These are phyloP conservation scores for Cataglyphis rosenhaueri DNA, from an alignment of 2,888 invertebrate genomes.

Conservation along the genomic window DNA sequence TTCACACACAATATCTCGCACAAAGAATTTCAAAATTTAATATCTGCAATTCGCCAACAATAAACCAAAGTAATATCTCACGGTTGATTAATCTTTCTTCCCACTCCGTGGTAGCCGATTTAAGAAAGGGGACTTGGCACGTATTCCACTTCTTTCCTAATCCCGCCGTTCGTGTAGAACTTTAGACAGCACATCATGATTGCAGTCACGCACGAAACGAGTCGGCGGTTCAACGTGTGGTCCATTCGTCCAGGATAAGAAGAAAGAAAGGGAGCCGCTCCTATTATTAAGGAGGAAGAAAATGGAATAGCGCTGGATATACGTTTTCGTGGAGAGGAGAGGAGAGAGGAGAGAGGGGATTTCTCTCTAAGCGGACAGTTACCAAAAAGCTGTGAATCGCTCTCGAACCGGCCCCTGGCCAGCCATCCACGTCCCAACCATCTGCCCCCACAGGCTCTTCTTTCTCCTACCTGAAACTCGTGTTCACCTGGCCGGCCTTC, in stretches of 20 bases:
- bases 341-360: background rate
- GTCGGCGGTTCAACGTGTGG: constrained; percentile 43
- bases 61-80: background rate
- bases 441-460: constrained; percentile 66
- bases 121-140: background rate
- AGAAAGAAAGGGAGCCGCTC: constrained; percentile 66
- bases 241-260: constrained; percentile 53
- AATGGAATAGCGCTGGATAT: constrained; percentile 56
- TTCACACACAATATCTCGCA: background rate
- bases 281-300: constrained; percentile 69
- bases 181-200: constrained; percentile 44
- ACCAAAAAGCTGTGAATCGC: constrained; percentile 67
- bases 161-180: constrained; percentile 4
- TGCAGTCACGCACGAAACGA: constrained; percentile 70
- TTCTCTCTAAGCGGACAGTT: constrained; percentile 31
- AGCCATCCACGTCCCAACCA: constrained; percentile 59
- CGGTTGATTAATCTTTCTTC: background rate
- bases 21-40: background rate
- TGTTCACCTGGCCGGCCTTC: constrained; percentile 72
- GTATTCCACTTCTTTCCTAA: constrained; percentile 32
- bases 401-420: constrained; percentile 23
- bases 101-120: background rate
- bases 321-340: background rate
- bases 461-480: constrained; percentile 68
- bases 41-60: background rate